These are phyloP conservation scores for Euborellia annulipes DNA, from an alignment of 1,140 invertebrate genomes.

Conservation along the genomic window DNA sequence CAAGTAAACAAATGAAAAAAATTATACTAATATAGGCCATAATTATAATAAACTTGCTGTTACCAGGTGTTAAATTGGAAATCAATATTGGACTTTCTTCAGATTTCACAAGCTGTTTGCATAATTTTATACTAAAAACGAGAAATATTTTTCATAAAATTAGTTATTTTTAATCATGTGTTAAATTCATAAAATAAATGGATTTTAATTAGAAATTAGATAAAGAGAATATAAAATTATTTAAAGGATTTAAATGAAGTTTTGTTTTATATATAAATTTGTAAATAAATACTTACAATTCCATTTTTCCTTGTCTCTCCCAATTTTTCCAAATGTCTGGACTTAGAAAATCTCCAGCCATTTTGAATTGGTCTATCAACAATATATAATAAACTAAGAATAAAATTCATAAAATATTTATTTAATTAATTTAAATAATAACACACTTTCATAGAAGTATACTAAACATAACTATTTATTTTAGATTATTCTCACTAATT, in stretches of 20 bases:
- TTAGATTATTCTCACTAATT: no score
- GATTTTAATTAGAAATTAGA: background rate
- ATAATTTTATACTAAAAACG: slow-evolving; percentile 35
- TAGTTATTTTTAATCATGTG: background rate
- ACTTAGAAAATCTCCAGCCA: slow-evolving; percentile 16
- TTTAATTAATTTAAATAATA: no score
- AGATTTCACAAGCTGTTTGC: slow-evolving; percentile 34
- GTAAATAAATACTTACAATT: slow-evolving; percentile 57
- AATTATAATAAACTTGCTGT: slow-evolving; percentile 20
- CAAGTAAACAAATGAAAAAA: background rate
- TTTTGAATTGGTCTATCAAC: no score
- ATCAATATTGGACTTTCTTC: slow-evolving; percentile 34
- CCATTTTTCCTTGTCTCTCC: slow-evolving; percentile 44
- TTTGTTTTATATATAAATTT: no score
- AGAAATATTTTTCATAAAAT: slow-evolving; percentile 7
- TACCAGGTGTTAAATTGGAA: slow-evolving; percentile 27
- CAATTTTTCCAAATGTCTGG: slow-evolving; percentile 45
- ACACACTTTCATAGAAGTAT: no score
- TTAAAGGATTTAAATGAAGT: no score
- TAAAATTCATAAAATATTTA: no score
- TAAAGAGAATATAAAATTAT: slow-evolving; percentile 1
- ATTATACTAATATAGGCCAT: slow-evolving; percentile 30
- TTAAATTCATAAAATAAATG: background rate
- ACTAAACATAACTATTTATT: no score
- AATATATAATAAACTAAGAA: no score